Conservation (phyloP, 2,888 invertebrate genomes). For the Silvanus unidentatus region DNA sequence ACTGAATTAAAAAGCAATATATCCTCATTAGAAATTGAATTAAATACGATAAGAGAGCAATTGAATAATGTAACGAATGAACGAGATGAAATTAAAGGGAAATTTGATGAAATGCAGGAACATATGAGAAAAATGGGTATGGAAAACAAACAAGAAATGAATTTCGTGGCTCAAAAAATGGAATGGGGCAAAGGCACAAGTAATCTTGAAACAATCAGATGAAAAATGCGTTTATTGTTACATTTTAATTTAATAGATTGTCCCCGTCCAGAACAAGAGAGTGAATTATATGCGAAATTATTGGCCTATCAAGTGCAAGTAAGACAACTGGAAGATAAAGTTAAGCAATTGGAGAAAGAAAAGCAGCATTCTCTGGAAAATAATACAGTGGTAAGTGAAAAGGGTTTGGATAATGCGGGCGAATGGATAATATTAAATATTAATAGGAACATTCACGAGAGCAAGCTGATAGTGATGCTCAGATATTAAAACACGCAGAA, state of each 20-base stretch:
- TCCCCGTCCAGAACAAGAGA: too few species aligned
- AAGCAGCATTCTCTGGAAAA: conserved; percentile 30
- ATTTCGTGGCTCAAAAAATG: conserved; percentile 24
- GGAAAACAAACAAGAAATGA: conserved; percentile 21
- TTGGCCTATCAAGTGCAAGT: too few species aligned
- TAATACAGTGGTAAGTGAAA: too few species aligned
- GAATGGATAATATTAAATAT: too few species aligned
- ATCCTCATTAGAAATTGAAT: conserved; percentile 20
- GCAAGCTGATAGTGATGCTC: background rate
- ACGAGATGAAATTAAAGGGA: conserved; percentile 23
- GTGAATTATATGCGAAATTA: too few species aligned
- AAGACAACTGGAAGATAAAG: conserved; percentile 28
- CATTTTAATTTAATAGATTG: too few species aligned
- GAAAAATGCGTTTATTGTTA: too few species aligned
- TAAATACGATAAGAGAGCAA: conserved; percentile 19
- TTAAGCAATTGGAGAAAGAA: conserved; percentile 29
- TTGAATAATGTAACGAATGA: conserved; percentile 16
- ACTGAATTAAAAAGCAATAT: conserved; percentile 19
- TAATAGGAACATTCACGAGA: too few species aligned
- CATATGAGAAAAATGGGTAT: conserved; percentile 28
- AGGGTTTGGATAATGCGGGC: too few species aligned
- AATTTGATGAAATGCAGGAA: conserved; percentile 28
- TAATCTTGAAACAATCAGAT: too few species aligned
- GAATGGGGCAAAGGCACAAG: conserved; percentile 29
- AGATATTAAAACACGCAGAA: conserved; percentile 19